phyloP scores from a whole-genome alignment of 2,888 invertebrate species.

The Metalampra italica region DNA sequence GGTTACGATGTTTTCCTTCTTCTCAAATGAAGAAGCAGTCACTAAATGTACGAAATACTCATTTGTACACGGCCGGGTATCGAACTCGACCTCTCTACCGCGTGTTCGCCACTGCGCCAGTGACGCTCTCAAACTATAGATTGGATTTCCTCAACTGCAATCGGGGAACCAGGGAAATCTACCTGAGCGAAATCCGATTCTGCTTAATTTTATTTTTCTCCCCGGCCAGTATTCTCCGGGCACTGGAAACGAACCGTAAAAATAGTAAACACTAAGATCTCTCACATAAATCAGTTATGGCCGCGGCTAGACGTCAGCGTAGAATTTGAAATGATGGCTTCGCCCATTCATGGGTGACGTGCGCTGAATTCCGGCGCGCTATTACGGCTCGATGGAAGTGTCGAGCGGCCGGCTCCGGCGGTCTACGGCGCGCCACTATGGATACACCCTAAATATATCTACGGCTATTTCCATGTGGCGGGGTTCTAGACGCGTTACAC shows the following conservation, averaged over 20 bases:
- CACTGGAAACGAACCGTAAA: neutral
- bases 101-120: too few species aligned
- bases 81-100: too few species aligned
- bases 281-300: slow-evolving; percentile 21
- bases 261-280: slow-evolving; percentile 4
- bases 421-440: neutral
- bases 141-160: too few species aligned
- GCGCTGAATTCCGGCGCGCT: slow-evolving; percentile 7
- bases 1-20: too few species aligned
- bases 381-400: neutral
- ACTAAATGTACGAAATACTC: too few species aligned
- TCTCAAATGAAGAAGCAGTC: too few species aligned
- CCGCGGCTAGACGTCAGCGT: slow-evolving; percentile 12
- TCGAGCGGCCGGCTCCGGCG: neutral
- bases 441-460: neutral
- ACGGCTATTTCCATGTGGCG: neutral
- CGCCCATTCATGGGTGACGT: slow-evolving; percentile 9
- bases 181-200: too few species aligned
- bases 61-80: too few species aligned
- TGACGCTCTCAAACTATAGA: too few species aligned
- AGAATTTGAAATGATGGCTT: slow-evolving; percentile 14
- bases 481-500: too few species aligned
- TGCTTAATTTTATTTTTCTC: slow-evolving; percentile 18
- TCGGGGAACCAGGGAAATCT: too few species aligned
- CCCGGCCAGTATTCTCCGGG: neutral